A percentile compares a stretch with the other conserved stretches of the same genome.
Evolutionary conservation across 2,113 vertebrate species (phyloP).

Genomic region (Phaethornis superciliosus): DNA sequence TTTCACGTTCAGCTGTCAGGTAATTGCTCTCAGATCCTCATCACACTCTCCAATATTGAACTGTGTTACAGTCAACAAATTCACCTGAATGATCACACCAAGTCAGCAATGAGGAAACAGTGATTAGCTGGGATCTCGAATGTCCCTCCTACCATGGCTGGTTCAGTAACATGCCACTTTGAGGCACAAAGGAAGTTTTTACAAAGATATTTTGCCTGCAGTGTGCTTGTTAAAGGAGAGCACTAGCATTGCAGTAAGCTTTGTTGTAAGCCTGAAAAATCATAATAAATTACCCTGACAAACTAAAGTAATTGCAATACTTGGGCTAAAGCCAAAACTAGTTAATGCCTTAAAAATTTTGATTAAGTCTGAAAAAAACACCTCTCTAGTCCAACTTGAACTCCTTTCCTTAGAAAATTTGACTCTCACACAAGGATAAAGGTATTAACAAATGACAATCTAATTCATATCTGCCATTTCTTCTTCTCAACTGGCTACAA

Average conservation of each 20-base stretch:
- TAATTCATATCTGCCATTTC: neutral
- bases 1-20: neutral
- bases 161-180: neutral
- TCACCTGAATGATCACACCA: neutral
- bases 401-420: neutral
- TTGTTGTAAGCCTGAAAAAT: neutral
- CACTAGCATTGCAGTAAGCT: neutral
- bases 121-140: neutral
- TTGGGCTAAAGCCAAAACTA: neutral
- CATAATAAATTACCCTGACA: neutral
- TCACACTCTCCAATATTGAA: neutral
- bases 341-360: neutral
- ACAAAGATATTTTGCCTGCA: neutral
- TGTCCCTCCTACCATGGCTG: neutral
- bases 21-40: neutral
- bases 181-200: neutral
- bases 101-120: neutral
- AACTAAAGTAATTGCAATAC: neutral
- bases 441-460: neutral
- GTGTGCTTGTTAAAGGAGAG: neutral
- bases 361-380: conserved; percentile 6
- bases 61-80: neutral
- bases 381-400: neutral
- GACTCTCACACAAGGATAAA: neutral
- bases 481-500: neutral